Evolutionary conservation across 2,797 vertebrate genomes (phyloP), one percentile per base, ranked within the genome.

Genomic region (Xerus rutilus): DNA sequence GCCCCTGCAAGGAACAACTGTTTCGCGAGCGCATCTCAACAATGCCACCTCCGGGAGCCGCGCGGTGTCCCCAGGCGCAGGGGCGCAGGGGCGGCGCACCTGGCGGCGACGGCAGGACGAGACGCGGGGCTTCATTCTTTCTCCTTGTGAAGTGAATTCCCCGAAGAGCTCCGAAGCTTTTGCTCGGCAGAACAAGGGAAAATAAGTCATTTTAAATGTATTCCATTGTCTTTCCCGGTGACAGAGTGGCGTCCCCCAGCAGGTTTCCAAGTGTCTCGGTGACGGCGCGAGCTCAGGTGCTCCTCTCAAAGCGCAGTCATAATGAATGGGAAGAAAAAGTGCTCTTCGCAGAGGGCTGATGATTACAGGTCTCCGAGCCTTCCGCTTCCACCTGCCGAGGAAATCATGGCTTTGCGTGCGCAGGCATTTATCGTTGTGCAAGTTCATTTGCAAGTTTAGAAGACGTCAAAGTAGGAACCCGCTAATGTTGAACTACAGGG

Each of bases 361-460:
- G 96, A 86, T 77, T 45, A 6, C 0, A 7, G 96, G 91, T 62
- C 97, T 96, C 96, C 45, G 86, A 88, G 95, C 54, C 1, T 85
- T 76, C 95, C 9, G 32, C 88, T 59, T 96, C 88, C 96, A 21
- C 96, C 97, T 92, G 97, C 97, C 1, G 1, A 92, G 97, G 94
- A 92, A 92, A 88, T 97, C 92, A 59, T 0, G 90, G 28, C 49
- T 87, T 57, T n/a, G 52, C 39, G 20, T 3, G 43, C 2, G 69
- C 49, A 11, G 69, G n/a, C 3, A 74, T 49, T 30, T 62, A n/a
- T 23, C 2, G 30, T 49, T 5, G 21, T 30, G 7, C 49, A 20
- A 21, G 86, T 45, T 67, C 49, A 4, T 69, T 43, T 30, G 77
- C 82, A 35, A 59, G 49, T 87, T 54, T 1, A n/a, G 70, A 47